phyloP scores from a whole-genome alignment of 2,888 invertebrate genomes.

The Microplitis manilae region DNA sequence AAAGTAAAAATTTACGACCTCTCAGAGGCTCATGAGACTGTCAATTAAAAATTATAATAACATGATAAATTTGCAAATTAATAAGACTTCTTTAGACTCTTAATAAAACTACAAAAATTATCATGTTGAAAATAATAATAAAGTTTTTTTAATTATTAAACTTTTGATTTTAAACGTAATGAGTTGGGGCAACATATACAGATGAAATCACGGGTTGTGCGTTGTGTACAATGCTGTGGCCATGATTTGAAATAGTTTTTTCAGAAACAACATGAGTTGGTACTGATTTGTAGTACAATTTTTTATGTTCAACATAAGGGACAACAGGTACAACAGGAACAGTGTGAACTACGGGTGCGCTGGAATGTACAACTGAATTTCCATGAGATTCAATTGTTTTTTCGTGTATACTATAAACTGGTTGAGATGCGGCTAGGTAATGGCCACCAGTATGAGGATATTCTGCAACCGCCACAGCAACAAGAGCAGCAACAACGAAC shows the following conservation, averaged over 20 bases:
- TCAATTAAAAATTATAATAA: slow-evolving; percentile 30
- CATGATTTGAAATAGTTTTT: slow-evolving; percentile 57
- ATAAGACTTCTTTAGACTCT: slow-evolving; percentile 11
- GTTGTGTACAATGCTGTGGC: slow-evolving; percentile 57
- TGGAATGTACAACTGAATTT: slow-evolving; percentile 69
- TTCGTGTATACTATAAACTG: slow-evolving; percentile 49
- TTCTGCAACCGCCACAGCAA: slow-evolving; percentile 62
- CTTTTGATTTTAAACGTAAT: slow-evolving; percentile 7
- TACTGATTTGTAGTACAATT: slow-evolving; percentile 35
- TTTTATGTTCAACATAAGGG: not conserved
- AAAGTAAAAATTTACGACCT: slow-evolving; percentile 41
- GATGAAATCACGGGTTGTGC: slow-evolving; percentile 49
- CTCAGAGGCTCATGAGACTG: slow-evolving; percentile 52
- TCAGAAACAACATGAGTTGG: slow-evolving; percentile 51
- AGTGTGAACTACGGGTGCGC: slow-evolving; percentile 72
- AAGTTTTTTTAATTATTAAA: not conserved
- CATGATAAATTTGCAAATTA: slow-evolving; percentile 20
- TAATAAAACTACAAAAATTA: slow-evolving; percentile 27
- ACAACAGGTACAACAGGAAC: slow-evolving; percentile 61
- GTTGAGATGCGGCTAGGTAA: not conserved
- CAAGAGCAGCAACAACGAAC: slow-evolving; percentile 63
- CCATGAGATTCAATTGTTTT: slow-evolving; percentile 63
- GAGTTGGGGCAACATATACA: slow-evolving; percentile 48
- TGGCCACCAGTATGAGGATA: slow-evolving; percentile 49
- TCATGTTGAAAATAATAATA: not conserved